Percentiles rank a stretch among this genome's conserved stretches.
Evolutionary conservation across 2,797 vertebrate genomes (phyloP).

Genomic region (Amazona finschi): DNA sequence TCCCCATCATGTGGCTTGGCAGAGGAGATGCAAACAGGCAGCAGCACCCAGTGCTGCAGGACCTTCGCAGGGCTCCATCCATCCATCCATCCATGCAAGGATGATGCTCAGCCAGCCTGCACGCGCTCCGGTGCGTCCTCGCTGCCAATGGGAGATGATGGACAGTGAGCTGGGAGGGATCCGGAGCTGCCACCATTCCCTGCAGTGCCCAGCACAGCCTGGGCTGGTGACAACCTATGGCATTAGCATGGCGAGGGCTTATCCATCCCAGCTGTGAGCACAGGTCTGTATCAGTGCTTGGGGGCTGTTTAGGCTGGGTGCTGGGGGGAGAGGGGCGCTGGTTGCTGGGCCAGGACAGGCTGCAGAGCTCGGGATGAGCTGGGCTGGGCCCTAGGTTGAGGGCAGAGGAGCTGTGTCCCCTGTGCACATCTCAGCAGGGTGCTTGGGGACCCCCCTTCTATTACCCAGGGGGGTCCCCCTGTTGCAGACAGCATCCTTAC

Average conservation of each 20-base stretch:
- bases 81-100: not conserved
- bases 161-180: not conserved
- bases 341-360: not conserved
- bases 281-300: not conserved
- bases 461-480: not conserved
- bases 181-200: fast-evolving
- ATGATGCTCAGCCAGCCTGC: not conserved
- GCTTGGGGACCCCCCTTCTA: not conserved
- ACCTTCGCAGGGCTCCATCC: not conserved
- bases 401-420: not conserved
- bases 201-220: not conserved
- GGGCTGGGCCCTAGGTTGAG: not conserved
- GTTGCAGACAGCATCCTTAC: not conserved
- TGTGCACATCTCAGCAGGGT: fast-evolving
- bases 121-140: not conserved
- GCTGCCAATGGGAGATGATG: not conserved
- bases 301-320: not conserved
- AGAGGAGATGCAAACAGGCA: not conserved
- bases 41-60: not conserved
- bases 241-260: not conserved
- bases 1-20: not conserved
- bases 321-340: not conserved
- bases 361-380: not conserved
- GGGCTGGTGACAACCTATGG: not conserved
- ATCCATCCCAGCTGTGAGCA: not conserved